phyloP scores from a whole-genome alignment of 1,140 invertebrate genomes.

The Drosophila setifemur region DNA sequence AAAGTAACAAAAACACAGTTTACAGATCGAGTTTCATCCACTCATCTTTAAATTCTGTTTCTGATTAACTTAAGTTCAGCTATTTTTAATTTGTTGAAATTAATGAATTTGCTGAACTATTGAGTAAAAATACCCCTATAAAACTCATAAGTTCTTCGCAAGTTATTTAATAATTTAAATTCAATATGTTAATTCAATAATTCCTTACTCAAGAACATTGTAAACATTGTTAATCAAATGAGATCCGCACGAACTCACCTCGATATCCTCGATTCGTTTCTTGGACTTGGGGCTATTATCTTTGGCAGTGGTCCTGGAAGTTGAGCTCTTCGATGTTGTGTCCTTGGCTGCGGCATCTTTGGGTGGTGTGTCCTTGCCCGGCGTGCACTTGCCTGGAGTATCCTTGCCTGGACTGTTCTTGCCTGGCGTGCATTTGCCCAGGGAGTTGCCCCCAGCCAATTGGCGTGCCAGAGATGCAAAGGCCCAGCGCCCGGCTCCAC shows the following conservation, averaged over 20 bases:
- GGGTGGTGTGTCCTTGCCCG: neutral
- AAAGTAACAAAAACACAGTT: too few relatives aligned
- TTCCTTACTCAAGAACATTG: too few relatives aligned
- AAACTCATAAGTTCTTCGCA: too few relatives aligned
- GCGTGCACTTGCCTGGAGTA: neutral
- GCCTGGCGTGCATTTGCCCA: neutral
- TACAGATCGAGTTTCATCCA: neutral
- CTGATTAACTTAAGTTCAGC: too few relatives aligned
- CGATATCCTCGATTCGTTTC: slow-evolving; percentile 32
- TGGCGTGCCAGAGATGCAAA: slow-evolving; percentile 9
- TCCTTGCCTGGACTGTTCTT: neutral
- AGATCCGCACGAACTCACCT: slow-evolving; percentile 27
- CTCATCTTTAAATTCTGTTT: too few relatives aligned
- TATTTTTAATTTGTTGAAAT: too few relatives aligned
- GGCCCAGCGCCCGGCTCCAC: neutral
- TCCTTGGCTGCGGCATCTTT: slow-evolving; percentile 4
- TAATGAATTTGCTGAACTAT: too few relatives aligned
- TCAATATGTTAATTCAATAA: too few relatives aligned
- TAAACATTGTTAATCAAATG: too few relatives aligned
- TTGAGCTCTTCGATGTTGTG: neutral
- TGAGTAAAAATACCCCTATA: too few relatives aligned
- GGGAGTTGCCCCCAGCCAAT: slow-evolving; percentile 22
- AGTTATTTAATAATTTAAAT: too few relatives aligned
- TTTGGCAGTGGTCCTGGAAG: neutral
- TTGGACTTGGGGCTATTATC: neutral